phyloP scores from a whole-genome alignment of 2,888 invertebrate species.

The Tinea trinotella region DNA sequence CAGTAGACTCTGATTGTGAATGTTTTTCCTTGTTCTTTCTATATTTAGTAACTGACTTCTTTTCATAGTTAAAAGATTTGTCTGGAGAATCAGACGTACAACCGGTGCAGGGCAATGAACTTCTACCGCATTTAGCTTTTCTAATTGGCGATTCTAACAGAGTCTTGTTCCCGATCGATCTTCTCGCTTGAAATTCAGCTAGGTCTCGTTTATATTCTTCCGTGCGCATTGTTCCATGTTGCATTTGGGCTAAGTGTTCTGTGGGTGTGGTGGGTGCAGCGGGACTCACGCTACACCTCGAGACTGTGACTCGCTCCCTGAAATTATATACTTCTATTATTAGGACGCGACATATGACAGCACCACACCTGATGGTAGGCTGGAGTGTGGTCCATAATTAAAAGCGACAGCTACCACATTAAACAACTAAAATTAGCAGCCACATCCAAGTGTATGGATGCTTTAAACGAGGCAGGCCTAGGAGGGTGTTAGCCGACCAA shows the following conservation, averaged over 20 bases:
- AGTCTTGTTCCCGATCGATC: conserved; percentile 43
- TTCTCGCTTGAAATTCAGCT: conserved; percentile 62
- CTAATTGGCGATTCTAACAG: conserved; percentile 40
- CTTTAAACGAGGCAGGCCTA: no score
- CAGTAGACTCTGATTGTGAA: conserved; percentile 39
- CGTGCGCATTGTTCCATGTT: conserved; percentile 57
- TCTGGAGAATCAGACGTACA: conserved; percentile 48
- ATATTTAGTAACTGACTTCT: conserved; percentile 53
- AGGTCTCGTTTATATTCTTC: conserved; percentile 63
- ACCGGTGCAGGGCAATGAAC: conserved; percentile 57
- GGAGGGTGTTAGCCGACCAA: no score
- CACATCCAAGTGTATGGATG: no score
- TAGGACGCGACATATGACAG: no score
- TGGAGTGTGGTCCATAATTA: no score
- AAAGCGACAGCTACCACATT: no score
- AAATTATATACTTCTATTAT: no score
- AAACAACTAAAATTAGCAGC: no score
- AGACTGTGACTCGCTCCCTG: conserved; percentile 60
- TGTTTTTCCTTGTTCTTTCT: conserved; percentile 50
- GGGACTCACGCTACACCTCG: conserved; percentile 25
- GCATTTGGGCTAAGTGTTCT: conserved; percentile 19
- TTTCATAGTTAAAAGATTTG: conserved; percentile 57
- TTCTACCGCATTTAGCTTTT: conserved; percentile 51
- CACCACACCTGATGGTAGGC: no score
- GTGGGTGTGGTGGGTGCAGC: neutral